A percentile compares a stretch with the other conserved stretches of the same genome.
Conservation (phyloP, 2,888 invertebrate genomes). For the Drosophila leonis region DNA sequence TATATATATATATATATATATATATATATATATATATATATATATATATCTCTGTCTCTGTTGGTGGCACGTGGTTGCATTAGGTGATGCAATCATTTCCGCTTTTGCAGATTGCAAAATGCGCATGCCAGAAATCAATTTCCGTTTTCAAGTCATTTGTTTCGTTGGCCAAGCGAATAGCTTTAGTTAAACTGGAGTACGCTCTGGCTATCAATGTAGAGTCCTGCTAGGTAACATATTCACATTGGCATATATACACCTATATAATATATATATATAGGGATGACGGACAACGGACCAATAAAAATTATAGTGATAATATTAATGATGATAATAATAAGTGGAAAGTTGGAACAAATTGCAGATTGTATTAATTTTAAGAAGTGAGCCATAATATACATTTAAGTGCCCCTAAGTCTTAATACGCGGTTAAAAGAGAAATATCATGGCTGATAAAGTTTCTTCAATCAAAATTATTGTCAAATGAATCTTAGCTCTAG, state of each 20-base stretch:
- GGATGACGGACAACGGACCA: conserved; percentile 13
- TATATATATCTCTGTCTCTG: too few relatives aligned
- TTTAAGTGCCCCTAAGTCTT: neutral
- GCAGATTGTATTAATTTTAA: neutral
- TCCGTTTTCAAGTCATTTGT: conserved; percentile 60
- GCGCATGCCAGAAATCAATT: conserved; percentile 73
- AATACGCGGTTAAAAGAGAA: neutral
- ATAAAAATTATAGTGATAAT: neutral
- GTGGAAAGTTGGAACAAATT: neutral
- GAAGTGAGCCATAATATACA: neutral
- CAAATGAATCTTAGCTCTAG: too few relatives aligned
- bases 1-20: too few relatives aligned
- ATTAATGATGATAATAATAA: conserved; percentile 3
- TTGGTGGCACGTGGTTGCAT: conserved; percentile 67
- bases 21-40: too few relatives aligned
- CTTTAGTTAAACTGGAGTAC: conserved; percentile 27
- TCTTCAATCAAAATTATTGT: too few relatives aligned
- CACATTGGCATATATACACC: neutral
- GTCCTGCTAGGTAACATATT: neutral
- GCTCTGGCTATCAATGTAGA: conserved; percentile 16
- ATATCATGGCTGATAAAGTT: too few relatives aligned
- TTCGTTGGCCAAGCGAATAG: conserved; percentile 41
- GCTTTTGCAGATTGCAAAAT: conserved; percentile 69
- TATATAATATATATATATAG: neutral
- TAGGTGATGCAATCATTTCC: conserved; percentile 79